phyloP scores from a whole-genome alignment of 2,888 invertebrate genomes.

The Villa cingulata region DNA sequence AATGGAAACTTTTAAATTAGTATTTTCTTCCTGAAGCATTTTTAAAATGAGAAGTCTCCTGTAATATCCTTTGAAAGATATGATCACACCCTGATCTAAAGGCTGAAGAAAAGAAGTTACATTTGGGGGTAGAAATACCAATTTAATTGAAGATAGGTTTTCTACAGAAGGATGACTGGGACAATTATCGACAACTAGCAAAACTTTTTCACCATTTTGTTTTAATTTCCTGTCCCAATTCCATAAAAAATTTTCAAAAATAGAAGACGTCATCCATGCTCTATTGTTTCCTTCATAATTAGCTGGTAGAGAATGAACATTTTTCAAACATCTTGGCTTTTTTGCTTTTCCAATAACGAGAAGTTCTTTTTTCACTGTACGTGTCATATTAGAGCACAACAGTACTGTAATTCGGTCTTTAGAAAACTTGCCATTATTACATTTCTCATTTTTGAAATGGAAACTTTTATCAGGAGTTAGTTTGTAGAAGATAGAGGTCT shows the following conservation, averaged over 20 bases:
- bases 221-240: background rate
- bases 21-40: too few species aligned
- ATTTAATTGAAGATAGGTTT: background rate
- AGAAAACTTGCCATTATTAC: conserved; percentile 25
- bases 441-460: conserved; percentile 21
- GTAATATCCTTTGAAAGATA: too few species aligned
- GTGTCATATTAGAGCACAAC: conserved; percentile 4
- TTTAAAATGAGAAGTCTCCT: too few species aligned
- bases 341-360: conserved; percentile 6
- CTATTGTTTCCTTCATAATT: conserved; percentile 22
- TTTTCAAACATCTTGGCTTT: conserved; percentile 3
- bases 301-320: conserved; percentile 10
- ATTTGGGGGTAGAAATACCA: background rate
- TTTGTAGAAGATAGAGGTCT: conserved; percentile 13
- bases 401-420: conserved; percentile 10
- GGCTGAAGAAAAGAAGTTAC: background rate
- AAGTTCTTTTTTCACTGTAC: conserved; percentile 2
- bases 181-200: too few species aligned
- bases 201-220: background rate
- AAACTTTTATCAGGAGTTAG: conserved; percentile 20
- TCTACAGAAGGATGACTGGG: background rate
- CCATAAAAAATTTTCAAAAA: conserved; percentile 1
- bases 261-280: conserved; percentile 27
- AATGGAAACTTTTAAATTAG: too few species aligned
- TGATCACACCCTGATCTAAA: background rate